These are phyloP conservation scores for Glossophaga mutica DNA, from an alignment of 2,797 vertebrate species.

Conservation along the genomic window DNA sequence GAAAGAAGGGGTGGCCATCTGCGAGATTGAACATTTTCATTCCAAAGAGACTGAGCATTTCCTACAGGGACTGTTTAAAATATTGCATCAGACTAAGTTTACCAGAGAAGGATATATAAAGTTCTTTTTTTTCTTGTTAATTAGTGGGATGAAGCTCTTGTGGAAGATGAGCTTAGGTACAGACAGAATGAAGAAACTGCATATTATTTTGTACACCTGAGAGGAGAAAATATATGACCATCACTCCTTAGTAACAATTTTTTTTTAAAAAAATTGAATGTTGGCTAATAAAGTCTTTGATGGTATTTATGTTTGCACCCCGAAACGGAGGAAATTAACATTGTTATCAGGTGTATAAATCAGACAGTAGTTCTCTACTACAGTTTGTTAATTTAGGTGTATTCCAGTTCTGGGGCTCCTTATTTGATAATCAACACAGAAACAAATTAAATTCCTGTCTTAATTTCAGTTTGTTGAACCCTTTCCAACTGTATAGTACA, in stretches of 20 bases:
- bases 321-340: neutral
- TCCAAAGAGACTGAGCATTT: conserved; percentile 2
- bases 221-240: neutral
- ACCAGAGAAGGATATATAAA: neutral
- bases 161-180: neutral
- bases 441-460: neutral
- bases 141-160: neutral
- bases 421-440: conserved; percentile 1
- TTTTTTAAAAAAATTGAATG: neutral
- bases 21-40: neutral
- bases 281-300: neutral
- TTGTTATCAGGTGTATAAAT: neutral
- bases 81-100: conserved; percentile 39
- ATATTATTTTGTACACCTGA: neutral
- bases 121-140: neutral
- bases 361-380: neutral
- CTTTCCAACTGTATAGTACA: neutral
- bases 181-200: neutral
- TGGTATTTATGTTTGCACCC: neutral
- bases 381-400: neutral
- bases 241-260: neutral
- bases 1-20: neutral
- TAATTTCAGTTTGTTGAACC: neutral
- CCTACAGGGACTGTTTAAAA: conserved; percentile 27
- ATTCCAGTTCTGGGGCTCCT: neutral